Evolutionary conservation across 2,797 vertebrate genomes (phyloP), one percentile per base, ranked within the genome.

Genomic region (Eulemur albifrons): DNA sequence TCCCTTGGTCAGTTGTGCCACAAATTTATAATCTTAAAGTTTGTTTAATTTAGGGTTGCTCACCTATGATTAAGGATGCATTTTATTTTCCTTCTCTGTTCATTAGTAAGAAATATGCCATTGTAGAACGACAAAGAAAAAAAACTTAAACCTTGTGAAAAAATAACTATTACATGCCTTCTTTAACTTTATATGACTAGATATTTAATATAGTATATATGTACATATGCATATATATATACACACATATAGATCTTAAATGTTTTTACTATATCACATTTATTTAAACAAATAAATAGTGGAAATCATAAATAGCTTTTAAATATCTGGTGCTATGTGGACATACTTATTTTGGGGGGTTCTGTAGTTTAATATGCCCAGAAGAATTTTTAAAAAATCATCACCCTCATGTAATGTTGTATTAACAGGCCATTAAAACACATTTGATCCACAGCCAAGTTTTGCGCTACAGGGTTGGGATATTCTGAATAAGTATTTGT

Each of bases 361-460:
- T 95, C 50, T 91, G 65, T 63, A 83, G 77, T 95, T 96, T 93
- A 45, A 10, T 18, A 43, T 7, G 0, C 77, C 67, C 84, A 88
- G 52, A 86, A 95, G 96, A 0, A 10, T 79, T 96, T 93, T 70
- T 80, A 70, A 96, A 95, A 70, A 97, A 54, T 95, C 35, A 15
- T 15, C 30, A 76, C 96, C 94, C 87, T 92, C 63, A 17, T 76
- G 67, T 96, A 96, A 94, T 94, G 72, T 80, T 86, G 21, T 89
- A 96, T 88, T 96, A 95, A 90, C 87, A 96, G 88, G 75, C 85
- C 72, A 92, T 97, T 97, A 96, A 97, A 97, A 93, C 50, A 23
- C 89, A 95, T 94, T 93, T 96, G 97, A 94, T 57, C 54, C 69
- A 40, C 21, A 52, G 96, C 96, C 97, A 97, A 94, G 89, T 80